phyloP scores from a whole-genome alignment of 37 sponge, comb jelly and placozoan genomes.

The Halichondria panicea region DNA sequence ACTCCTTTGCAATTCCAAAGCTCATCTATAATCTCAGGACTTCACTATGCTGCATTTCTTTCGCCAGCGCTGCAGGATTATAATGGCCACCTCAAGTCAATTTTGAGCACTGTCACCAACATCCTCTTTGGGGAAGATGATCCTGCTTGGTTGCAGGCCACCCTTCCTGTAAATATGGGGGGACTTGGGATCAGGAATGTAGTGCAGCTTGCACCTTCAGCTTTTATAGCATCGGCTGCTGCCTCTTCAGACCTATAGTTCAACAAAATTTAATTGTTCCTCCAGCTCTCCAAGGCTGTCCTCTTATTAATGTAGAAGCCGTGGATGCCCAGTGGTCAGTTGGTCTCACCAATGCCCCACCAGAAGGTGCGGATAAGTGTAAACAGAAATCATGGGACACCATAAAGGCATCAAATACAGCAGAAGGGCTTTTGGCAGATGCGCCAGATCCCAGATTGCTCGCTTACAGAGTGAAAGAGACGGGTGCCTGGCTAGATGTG shows the following conservation, averaged over 20 bases:
- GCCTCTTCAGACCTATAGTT: constrained; percentile 20
- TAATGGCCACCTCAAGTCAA: constrained; percentile 2
- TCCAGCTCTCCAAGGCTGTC: background rate
- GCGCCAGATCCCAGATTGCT: constrained; percentile 11
- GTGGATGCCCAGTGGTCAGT: constrained; percentile 7
- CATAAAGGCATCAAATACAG: background rate
- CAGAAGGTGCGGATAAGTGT: background rate
- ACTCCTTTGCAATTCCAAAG: constrained; percentile 54
- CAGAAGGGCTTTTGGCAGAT: constrained; percentile 2
- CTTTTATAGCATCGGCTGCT: constrained; percentile 56
- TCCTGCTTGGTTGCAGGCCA: constrained; percentile 46
- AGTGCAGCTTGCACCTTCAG: constrained; percentile 45
- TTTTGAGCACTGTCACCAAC: constrained; percentile 23
- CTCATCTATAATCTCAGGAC: constrained; percentile 41
- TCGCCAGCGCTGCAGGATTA: constrained; percentile 7
- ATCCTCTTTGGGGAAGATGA: constrained; percentile 12
- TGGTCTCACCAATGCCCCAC: constrained; percentile 4
- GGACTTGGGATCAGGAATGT: constrained; percentile 53
- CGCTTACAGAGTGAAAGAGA: no score
- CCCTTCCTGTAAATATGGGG: constrained; percentile 40
- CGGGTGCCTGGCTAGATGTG: no score
- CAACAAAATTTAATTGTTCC: constrained; percentile 26
- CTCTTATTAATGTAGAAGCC: background rate
- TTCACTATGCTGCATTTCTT: constrained; percentile 40
- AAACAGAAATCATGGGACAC: constrained; percentile 44